A percentile compares a stretch with the other conserved stretches of the same genome.
These are phyloP conservation scores for Salvelinus sp. DNA, from an alignment of 2,113 vertebrate species.

Conservation along the genomic window DNA sequence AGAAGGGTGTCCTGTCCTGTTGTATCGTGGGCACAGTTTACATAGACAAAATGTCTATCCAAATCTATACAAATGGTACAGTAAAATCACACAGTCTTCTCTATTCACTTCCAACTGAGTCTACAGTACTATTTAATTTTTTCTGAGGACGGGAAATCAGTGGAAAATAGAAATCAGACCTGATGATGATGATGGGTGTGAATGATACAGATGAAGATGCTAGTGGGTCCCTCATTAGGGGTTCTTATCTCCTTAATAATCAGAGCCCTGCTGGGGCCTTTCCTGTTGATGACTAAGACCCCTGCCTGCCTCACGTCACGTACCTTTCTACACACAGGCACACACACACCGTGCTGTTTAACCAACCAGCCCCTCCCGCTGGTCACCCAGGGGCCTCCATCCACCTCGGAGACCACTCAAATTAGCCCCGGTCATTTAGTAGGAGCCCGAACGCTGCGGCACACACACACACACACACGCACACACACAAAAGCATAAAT, in stretches of 20 bases:
- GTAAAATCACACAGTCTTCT: too few relatives aligned
- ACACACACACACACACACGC: background rate
- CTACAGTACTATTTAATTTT: too few relatives aligned
- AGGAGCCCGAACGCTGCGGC: conserved; percentile 29
- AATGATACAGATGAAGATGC: background rate
- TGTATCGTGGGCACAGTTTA: background rate
- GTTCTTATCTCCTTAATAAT: conserved; percentile 5
- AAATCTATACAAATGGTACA: background rate
- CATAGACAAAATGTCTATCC: background rate
- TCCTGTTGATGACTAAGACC: conserved; percentile 56
- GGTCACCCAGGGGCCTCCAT: conserved; percentile 28
- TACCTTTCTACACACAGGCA: too few relatives aligned
- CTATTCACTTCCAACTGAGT: too few relatives aligned
- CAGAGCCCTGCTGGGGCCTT: conserved; percentile 75
- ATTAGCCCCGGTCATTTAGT: conserved; percentile 53
- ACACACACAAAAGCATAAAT: conserved; percentile 55
- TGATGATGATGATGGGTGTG: background rate
- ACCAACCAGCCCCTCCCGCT: background rate
- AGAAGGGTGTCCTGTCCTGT: too few relatives aligned
- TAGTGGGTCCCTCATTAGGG: background rate
- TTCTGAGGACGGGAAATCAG: background rate
- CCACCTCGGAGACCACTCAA: conserved; percentile 37
- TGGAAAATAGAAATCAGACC: background rate
- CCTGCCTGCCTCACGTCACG: conserved; percentile 16
- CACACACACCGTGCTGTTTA: background rate